Conservation (phyloP, 2,797 vertebrate genomes). For the Pseudopleuronectes americanus region DNA sequence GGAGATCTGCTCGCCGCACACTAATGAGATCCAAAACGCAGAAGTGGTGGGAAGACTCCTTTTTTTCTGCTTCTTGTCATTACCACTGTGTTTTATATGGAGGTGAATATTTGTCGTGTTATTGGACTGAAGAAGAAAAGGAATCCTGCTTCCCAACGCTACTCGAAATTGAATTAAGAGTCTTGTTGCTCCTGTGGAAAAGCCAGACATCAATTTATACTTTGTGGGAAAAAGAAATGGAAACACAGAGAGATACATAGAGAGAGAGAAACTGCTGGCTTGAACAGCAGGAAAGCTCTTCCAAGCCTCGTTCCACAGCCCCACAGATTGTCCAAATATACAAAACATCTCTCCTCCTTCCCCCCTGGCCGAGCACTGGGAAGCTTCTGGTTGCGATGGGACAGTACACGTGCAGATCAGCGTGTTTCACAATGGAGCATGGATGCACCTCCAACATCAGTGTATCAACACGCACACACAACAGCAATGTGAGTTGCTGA, state of each 20-base stretch:
- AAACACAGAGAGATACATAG: conserved; percentile 10
- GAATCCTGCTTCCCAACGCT: conserved; percentile 52
- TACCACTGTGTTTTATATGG: neutral
- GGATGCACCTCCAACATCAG: conserved; percentile 36
- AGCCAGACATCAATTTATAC: conserved; percentile 47
- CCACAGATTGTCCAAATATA: conserved; percentile 29
- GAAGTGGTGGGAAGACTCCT: conserved; percentile 16
- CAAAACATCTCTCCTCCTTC: conserved; percentile 15
- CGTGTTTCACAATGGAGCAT: conserved; percentile 43
- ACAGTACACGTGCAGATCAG: conserved; percentile 32
- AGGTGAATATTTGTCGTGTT: conserved; percentile 10
- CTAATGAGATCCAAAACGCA: conserved; percentile 61
- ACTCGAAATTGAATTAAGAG: conserved; percentile 70
- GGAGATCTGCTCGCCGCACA: conserved; percentile 33
- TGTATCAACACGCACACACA: conserved; percentile 17
- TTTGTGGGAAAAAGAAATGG: conserved; percentile 9
- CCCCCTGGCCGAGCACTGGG: neutral
- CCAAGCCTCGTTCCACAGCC: neutral
- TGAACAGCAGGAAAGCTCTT: conserved; percentile 30
- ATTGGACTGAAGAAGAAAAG: conserved; percentile 24
- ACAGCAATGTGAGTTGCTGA: conserved; percentile 58
- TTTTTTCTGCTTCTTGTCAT: conserved; percentile 28
- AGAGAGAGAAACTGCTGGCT: conserved; percentile 1
- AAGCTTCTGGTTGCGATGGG: conserved; percentile 32
- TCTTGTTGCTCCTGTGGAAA: conserved; percentile 43